phyloP scores from a whole-genome alignment of 64 coral and sea anemone species.

The Acropora yongei region DNA sequence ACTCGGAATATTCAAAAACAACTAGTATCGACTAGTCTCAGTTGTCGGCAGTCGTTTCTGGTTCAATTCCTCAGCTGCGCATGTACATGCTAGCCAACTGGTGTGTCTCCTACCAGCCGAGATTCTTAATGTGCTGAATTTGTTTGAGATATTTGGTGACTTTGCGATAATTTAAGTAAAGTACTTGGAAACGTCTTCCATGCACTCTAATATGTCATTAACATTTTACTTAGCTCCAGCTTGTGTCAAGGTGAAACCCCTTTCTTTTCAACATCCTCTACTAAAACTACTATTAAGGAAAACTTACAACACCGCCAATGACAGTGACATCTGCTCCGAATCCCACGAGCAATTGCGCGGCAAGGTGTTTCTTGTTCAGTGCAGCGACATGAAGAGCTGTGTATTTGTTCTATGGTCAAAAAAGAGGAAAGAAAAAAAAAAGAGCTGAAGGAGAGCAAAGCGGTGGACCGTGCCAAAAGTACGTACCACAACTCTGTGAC shows the following conservation, averaged over 20 bases:
- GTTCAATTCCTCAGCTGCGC: no score
- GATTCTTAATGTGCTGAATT: no score
- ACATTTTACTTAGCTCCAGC: no score
- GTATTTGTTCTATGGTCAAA: slow-evolving; percentile 64
- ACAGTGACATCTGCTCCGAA: slow-evolving; percentile 82
- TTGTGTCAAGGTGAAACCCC: not conserved
- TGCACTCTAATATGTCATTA: no score
- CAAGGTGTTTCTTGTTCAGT: slow-evolving; percentile 60
- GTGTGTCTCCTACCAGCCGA: no score
- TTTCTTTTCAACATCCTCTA: no score
- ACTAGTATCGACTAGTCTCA: not conserved
- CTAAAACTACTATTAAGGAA: no score
- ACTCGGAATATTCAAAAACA: not conserved
- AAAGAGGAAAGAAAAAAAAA: not conserved
- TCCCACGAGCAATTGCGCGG: slow-evolving; percentile 83
- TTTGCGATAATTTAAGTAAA: no score
- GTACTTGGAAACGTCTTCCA: no score
- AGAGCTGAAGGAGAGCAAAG: not conserved
- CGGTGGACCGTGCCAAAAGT: not conserved
- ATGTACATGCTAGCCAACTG: no score
- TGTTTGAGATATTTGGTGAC: no score
- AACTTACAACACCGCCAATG: slow-evolving; percentile 77
- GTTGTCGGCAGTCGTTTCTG: no score
- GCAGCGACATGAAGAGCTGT: slow-evolving; percentile 88
- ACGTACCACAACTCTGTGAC: not conserved